Percentiles rank a stretch among this genome's conserved stretches.
Evolutionary conservation across 2,113 vertebrate species (phyloP).

Genomic region (Sus scrofa): T2T-Sscrofa CM000824.6:137958501-137959000

Average conservation of each 20-base stretch:
- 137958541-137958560: fast-evolving
- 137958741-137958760: background rate
- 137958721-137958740: background rate
- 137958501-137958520: background rate
- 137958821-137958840: background rate
- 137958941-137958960: background rate
- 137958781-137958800: background rate
- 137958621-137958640: fast-evolving
- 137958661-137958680: background rate
- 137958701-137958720: background rate
- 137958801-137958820: background rate
- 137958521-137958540: background rate
- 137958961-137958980: background rate
- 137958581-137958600: background rate
- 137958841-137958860: fast-evolving
- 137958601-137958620: background rate
- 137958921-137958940: background rate
- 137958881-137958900: background rate
- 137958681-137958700: background rate
- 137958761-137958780: background rate
- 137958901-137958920: background rate
- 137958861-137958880: background rate
- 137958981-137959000: background rate
- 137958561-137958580: background rate
- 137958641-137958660: background rate